Evolutionary conservation across 2,888 invertebrate species (phyloP), one percentile per base, ranked within the genome.

Genomic region (Mythimna loreyi): DNA sequence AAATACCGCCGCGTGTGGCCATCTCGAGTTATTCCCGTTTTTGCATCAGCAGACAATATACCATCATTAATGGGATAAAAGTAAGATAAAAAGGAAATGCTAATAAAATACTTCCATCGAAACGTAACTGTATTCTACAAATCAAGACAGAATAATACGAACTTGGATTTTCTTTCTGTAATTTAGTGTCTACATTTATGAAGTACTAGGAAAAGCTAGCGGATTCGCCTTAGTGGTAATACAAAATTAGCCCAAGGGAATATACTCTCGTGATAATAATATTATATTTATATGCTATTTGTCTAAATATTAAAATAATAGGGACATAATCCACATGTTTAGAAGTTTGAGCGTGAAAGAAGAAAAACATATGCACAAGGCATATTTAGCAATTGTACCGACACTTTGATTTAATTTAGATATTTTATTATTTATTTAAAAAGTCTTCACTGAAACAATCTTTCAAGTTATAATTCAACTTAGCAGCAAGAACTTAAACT

Each of bases 1-100:
- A 75, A 62, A 75, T 52, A 58, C 30, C 60, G 57, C 65, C 55
- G 61, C 66, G 66, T 80, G 62, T 80, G 58, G 62, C 13, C 36
- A 68, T 40, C 49, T 49, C 23, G 16, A 69, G 52, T 57, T 67
- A 71, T 71, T 65, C 45, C 43, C 47, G 52, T 77, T 78, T 82
- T 75, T 62, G 72, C 72, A 80, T 82, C 80, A 80, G 52, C 62
- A 43, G 47, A 72, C 74, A 74, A 77, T 74, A 81, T 66, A 81
- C 59, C 67, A 72, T 58, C 25, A 47, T 64, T 73, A 80, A 75
- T 72, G 59, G 66, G 36, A 78, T 80, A 73, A 57, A 73, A 71
- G 49, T 67, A 55, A 73, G 72, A 82, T 80, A 80, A 80, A 72
- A 75, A 75, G 63, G 55, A 67, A 75, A 82, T 47, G 65, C 64